Conservation (phyloP, 2,888 invertebrate genomes). For the Fissipunctia ypsillon region DNA sequence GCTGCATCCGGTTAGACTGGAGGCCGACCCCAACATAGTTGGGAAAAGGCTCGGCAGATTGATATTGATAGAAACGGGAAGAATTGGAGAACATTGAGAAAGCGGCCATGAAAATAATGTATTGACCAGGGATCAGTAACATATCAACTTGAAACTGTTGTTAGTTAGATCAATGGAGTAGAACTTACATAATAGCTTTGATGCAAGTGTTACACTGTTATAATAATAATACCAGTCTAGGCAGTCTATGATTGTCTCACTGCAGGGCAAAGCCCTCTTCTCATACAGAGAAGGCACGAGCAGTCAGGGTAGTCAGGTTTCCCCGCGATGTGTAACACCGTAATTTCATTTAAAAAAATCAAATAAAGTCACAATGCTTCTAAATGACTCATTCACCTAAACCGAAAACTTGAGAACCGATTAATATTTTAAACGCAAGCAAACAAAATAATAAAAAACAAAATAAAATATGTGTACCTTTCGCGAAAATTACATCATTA, state of each 20-base stretch:
- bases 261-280: too few species aligned
- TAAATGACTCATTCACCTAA: constrained; percentile 43
- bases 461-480: constrained; percentile 38
- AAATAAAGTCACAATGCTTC: not conserved
- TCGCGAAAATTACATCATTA: constrained; percentile 61
- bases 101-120: not conserved
- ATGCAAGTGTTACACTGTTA: not conserved
- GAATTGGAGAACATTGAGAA: too few species aligned
- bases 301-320: too few species aligned
- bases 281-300: too few species aligned
- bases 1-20: too few species aligned
- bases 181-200: not conserved
- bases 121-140: not conserved
- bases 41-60: too few species aligned
- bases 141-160: not conserved
- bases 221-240: too few species aligned
- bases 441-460: constrained; percentile 12
- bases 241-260: too few species aligned
- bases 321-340: too few species aligned
- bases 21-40: too few species aligned
- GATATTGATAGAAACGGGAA: not conserved
- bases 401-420: constrained; percentile 18
- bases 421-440: constrained; percentile 30
- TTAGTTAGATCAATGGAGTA: too few species aligned
- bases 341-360: not conserved